A percentile compares a stretch with the other conserved stretches of the same genome.
Conservation (phyloP, 2,797 vertebrate genomes). For the Pampus argenteus region DNA sequence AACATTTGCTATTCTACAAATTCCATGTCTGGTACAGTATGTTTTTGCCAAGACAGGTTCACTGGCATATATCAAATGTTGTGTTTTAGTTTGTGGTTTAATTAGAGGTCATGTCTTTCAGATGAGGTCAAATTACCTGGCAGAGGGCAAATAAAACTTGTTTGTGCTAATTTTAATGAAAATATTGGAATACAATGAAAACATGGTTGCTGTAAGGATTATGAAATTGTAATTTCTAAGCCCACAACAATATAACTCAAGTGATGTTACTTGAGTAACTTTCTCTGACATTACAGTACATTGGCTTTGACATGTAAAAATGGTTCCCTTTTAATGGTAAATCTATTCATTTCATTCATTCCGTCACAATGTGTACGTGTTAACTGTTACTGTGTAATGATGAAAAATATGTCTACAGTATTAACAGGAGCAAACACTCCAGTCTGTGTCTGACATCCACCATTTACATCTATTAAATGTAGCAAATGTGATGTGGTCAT, state of each 20-base stretch:
- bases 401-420: too few relatives aligned
- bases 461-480: too few relatives aligned
- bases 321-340: too few relatives aligned
- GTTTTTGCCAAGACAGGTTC: conserved; percentile 11
- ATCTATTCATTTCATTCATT: too few relatives aligned
- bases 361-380: too few relatives aligned
- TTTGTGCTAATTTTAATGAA: not conserved
- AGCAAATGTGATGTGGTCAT: too few relatives aligned
- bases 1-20: not conserved
- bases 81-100: not conserved
- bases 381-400: too few relatives aligned
- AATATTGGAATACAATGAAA: conserved; percentile 4
- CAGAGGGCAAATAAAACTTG: too few relatives aligned
- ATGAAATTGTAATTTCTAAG: not conserved
- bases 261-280: not conserved
- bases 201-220: not conserved
- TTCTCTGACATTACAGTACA: not conserved
- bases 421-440: too few relatives aligned
- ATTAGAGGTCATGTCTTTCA: conserved; percentile 1
- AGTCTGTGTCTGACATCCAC: too few relatives aligned
- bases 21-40: not conserved
- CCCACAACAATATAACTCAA: not conserved
- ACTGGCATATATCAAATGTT: not conserved
- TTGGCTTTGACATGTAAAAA: too few relatives aligned
- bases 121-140: not conserved